Conservation (phyloP, 2,797 vertebrate genomes). For the Acestrorhynchus altus region DNA sequence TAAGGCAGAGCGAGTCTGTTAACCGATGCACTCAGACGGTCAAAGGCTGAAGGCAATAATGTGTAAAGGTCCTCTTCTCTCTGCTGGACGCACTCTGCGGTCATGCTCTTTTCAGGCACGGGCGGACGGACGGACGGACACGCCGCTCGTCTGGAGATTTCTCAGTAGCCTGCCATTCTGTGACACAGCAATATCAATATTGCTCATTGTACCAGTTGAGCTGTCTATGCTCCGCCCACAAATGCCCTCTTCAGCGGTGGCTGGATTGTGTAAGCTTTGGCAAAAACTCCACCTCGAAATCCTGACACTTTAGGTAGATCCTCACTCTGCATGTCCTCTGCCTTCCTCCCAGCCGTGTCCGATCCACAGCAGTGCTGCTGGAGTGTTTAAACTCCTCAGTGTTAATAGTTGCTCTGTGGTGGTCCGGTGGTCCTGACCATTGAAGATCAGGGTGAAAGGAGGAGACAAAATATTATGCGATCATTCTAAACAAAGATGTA, state of each 20-base stretch:
- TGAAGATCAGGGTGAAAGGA: too few relatives aligned
- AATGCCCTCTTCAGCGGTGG: not conserved
- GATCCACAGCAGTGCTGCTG: too few relatives aligned
- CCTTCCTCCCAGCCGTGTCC: too few relatives aligned
- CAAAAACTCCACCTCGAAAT: too few relatives aligned
- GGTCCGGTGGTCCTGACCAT: too few relatives aligned
- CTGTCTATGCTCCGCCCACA: not conserved
- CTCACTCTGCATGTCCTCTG: too few relatives aligned
- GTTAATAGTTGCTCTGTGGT: too few relatives aligned
- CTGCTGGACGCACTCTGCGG: slow-evolving; percentile 22
- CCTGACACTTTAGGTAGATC: too few relatives aligned
- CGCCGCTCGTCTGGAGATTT: not conserved
- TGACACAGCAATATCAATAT: slow-evolving; percentile 47
- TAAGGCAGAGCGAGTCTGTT: slow-evolving; percentile 58
- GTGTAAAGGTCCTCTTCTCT: slow-evolving; percentile 30
- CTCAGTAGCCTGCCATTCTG: slow-evolving; percentile 33
- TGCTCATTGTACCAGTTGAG: slow-evolving; percentile 12
- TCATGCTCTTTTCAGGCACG: slow-evolving; percentile 9
- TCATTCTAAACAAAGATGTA: too few relatives aligned
- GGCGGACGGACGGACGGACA: not conserved
- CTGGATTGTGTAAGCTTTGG: too few relatives aligned
- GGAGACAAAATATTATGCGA: too few relatives aligned
- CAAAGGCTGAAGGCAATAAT: slow-evolving; percentile 49
- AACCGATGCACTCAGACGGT: slow-evolving; percentile 60
- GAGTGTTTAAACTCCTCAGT: too few relatives aligned